These are phyloP conservation scores for Drosophila putrida DNA, from an alignment of 2,888 invertebrate genomes.

Conservation along the genomic window DNA sequence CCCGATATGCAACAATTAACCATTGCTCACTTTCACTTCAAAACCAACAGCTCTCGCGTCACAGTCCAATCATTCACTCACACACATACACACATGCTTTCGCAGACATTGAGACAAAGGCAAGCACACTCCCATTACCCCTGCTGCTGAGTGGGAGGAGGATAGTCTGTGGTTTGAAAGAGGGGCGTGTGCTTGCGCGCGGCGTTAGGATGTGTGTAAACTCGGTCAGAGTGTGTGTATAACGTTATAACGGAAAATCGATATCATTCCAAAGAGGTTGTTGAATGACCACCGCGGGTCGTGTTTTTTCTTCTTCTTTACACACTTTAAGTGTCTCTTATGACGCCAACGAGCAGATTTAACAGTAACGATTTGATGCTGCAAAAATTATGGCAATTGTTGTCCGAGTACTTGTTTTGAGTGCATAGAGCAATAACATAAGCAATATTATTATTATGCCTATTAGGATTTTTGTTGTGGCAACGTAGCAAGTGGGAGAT, in stretches of 20 bases:
- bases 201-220: slow-evolving; percentile 52
- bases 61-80: slow-evolving; percentile 7
- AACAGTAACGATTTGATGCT: neutral
- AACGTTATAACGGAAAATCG: slow-evolving; percentile 81
- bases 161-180: slow-evolving; percentile 26
- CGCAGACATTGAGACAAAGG: slow-evolving; percentile 18
- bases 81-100: slow-evolving; percentile 5
- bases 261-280: slow-evolving; percentile 66
- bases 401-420: neutral
- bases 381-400: slow-evolving; percentile 25
- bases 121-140: slow-evolving; percentile 18
- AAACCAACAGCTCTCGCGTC: slow-evolving; percentile 24
- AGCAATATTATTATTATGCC: slow-evolving; percentile 17
- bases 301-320: slow-evolving; percentile 20
- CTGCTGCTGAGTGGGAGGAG: slow-evolving; percentile 6
- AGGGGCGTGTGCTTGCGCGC: slow-evolving; percentile 67
- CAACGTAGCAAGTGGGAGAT: slow-evolving; percentile 20
- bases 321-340: slow-evolving; percentile 6
- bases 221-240: slow-evolving; percentile 81
- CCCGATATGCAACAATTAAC: slow-evolving; percentile 44
- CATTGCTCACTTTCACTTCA: slow-evolving; percentile 40
- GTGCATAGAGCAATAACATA: slow-evolving; percentile 16
- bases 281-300: slow-evolving; percentile 56
- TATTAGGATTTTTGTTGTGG: slow-evolving; percentile 15
- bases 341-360: slow-evolving; percentile 18